Evolutionary conservation across 2,888 invertebrate genomes (phyloP).

Genomic region (Anarsia innoxiella): DNA sequence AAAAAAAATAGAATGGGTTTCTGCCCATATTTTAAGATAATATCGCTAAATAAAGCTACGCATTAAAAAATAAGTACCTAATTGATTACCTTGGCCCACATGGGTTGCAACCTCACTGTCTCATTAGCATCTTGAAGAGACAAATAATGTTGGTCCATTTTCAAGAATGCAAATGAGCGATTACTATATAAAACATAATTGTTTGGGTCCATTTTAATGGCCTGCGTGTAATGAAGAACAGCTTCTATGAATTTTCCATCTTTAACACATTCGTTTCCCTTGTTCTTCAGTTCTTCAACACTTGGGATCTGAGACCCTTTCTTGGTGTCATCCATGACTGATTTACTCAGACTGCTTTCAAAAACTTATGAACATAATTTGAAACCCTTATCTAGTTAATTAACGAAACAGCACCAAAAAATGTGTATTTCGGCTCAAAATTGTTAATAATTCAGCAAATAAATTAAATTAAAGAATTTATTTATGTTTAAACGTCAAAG

Average conservation of each 20-base stretch:
- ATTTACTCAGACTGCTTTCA: no score
- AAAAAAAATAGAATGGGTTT: no score
- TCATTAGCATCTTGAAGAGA: constrained; percentile 86
- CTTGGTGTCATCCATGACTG: constrained; percentile 60
- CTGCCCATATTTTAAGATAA: no score
- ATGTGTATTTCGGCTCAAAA: no score
- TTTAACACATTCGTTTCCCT: constrained; percentile 85
- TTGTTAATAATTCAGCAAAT: no score
- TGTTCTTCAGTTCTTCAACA: constrained; percentile 79
- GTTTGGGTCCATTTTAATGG: constrained; percentile 81
- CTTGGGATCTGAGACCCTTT: constrained; percentile 35
- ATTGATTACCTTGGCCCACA: constrained; percentile 82
- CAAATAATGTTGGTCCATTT: constrained; percentile 83
- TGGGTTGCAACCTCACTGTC: constrained; percentile 82
- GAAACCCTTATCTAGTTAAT: no score
- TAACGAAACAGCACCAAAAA: no score
- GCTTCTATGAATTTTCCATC: constrained; percentile 84
- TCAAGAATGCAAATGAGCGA: constrained; percentile 85
- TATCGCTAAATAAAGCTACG: no score
- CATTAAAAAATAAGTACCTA: no score
- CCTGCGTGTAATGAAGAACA: constrained; percentile 85
- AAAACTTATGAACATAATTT: no score
- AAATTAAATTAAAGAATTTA: no score
- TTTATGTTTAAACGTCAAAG: no score
- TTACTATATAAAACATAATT: constrained; percentile 86